A percentile compares a stretch with the other conserved stretches of the same genome.
phyloP scores from a whole-genome alignment of 1,140 invertebrate species.

The Sipha flava region DNA sequence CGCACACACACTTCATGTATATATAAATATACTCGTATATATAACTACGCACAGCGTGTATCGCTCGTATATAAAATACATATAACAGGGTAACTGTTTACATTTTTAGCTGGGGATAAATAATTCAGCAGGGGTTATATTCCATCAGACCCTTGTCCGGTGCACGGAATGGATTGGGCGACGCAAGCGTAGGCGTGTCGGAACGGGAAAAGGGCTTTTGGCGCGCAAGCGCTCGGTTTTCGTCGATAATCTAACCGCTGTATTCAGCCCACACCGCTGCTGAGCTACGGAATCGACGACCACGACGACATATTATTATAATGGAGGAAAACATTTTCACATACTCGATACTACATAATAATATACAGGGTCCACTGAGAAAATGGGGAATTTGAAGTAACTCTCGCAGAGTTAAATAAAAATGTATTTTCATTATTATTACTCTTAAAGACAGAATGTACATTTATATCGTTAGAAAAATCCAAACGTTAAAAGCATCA shows the following conservation, averaged over 20 bases:
- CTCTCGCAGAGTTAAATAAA: no score
- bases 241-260: slow-evolving; percentile 6
- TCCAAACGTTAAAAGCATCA: no score
- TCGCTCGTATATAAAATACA: neutral
- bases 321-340: neutral
- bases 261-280: neutral
- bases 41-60: neutral
- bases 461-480: no score
- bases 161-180: slow-evolving; percentile 7
- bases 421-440: no score
- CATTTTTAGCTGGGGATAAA: neutral
- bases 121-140: slow-evolving; percentile 28
- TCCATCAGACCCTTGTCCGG: slow-evolving; percentile 24
- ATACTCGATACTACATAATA: no score
- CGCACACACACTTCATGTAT: no score
- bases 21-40: neutral
- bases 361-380: no score
- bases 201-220: neutral
- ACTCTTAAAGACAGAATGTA: no score
- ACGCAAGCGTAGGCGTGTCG: neutral
- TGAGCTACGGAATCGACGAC: neutral
- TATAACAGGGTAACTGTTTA: neutral
- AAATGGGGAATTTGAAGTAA: no score
- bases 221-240: slow-evolving; percentile 27
- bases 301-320: neutral